Evolutionary conservation across 2,888 invertebrate genomes (phyloP).

Genomic region (Epinotia bilunana): DNA sequence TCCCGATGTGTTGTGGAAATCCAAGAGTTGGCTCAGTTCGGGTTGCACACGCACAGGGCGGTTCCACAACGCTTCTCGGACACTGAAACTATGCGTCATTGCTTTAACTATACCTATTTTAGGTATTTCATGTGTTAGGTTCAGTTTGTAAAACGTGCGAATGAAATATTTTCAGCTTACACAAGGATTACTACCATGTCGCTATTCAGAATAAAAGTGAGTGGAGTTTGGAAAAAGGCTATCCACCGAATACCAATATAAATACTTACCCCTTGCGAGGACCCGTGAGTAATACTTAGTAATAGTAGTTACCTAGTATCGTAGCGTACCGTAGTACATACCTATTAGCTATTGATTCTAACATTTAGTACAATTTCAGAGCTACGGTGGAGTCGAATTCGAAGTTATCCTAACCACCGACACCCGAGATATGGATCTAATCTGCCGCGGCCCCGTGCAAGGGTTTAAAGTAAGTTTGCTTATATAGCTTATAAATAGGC

Average conservation of each 20-base stretch:
- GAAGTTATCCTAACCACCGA: constrained; percentile 74
- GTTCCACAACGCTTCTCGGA: too few relatives aligned
- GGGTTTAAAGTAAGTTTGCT: constrained; percentile 83
- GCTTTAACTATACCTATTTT: too few relatives aligned
- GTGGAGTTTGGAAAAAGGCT: constrained; percentile 86
- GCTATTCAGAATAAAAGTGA: constrained; percentile 56
- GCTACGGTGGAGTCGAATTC: constrained; percentile 73
- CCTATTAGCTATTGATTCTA: too few relatives aligned
- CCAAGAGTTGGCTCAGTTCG: too few relatives aligned
- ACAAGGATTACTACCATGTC: constrained; percentile 61
- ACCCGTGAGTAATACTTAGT: constrained; percentile 58
- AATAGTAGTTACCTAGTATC: background rate
- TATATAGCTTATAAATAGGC: too few relatives aligned
- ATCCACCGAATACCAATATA: constrained; percentile 69
- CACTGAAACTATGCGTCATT: too few relatives aligned
- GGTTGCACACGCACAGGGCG: too few relatives aligned
- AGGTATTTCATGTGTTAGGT: too few relatives aligned
- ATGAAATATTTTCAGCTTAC: constrained; percentile 55
- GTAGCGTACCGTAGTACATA: too few relatives aligned
- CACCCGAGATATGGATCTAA: constrained; percentile 83
- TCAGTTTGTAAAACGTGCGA: background rate
- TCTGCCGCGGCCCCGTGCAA: constrained; percentile 86
- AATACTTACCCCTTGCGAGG: constrained; percentile 86
- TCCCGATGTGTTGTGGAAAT: too few relatives aligned
- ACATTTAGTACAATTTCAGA: constrained; percentile 49